A percentile compares a stretch with the other conserved stretches of the same genome.
phyloP scores from a whole-genome alignment of 2,888 invertebrate genomes.

The Timema podura region DNA sequence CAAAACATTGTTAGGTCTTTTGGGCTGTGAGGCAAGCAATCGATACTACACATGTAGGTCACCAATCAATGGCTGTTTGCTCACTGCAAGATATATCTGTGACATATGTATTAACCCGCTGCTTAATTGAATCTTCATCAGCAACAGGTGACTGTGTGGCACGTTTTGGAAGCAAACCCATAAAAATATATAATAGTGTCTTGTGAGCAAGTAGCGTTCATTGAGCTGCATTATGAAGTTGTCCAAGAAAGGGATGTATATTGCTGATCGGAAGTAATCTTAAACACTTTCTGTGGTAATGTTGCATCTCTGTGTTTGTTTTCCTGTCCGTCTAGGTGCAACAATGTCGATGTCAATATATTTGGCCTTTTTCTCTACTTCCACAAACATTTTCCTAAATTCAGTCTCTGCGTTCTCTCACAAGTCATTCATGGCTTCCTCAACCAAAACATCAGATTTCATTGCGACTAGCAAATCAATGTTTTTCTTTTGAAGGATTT shows the following conservation, averaged over 20 bases:
- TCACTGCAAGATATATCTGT: no score
- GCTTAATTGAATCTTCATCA: neutral
- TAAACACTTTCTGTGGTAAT: neutral
- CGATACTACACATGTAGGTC: neutral
- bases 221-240: neutral
- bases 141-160: neutral
- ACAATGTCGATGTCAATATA: neutral
- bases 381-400: neutral
- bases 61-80: neutral
- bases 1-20: no score
- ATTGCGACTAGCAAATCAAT: neutral
- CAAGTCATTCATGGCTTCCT: neutral
- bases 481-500: neutral
- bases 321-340: neutral
- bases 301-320: neutral
- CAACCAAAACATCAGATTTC: neutral
- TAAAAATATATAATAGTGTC: neutral
- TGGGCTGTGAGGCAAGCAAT: no score
- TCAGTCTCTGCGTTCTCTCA: neutral
- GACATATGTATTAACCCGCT: neutral
- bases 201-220: no score
- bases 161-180: neutral
- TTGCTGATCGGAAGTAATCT: conserved; percentile 5
- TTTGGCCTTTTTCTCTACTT: no score
- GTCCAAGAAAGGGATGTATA: neutral